Evolutionary conservation across 2,113 vertebrate species (phyloP).

Genomic region (Corythoichthys haematopterus): DNA sequence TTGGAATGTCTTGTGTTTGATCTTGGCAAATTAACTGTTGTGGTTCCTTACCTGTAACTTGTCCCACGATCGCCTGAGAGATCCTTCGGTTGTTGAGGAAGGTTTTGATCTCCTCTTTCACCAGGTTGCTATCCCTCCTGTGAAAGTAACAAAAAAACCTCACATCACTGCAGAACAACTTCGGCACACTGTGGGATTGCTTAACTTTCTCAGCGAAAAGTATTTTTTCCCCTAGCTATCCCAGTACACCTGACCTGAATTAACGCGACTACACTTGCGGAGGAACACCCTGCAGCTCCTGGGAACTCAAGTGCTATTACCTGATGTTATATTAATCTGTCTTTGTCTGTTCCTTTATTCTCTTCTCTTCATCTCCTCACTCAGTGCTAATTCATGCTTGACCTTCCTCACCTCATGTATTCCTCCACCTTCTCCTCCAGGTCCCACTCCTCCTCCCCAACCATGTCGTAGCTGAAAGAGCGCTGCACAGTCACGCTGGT

Average conservation of each 20-base stretch:
- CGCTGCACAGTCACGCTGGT: slow-evolving; percentile 66
- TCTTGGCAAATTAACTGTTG: background rate
- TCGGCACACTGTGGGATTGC: background rate
- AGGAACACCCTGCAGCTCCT: slow-evolving; percentile 53
- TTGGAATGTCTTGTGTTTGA: too few relatives aligned
- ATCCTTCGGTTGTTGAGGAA: slow-evolving; percentile 81
- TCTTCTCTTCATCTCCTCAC: slow-evolving; percentile 8
- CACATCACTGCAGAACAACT: background rate
- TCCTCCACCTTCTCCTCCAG: slow-evolving; percentile 81
- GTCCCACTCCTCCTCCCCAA: slow-evolving; percentile 79
- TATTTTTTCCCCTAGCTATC: slow-evolving; percentile 27
- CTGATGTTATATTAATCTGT: slow-evolving; percentile 60
- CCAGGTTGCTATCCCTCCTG: slow-evolving; percentile 80
- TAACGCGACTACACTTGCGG: slow-evolving; percentile 49
- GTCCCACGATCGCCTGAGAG: slow-evolving; percentile 80
- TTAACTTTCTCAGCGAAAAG: slow-evolving; percentile 46
- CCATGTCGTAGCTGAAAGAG: slow-evolving; percentile 74
- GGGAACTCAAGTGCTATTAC: slow-evolving; percentile 56
- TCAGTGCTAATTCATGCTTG: slow-evolving; percentile 6
- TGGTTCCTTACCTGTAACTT: slow-evolving; percentile 73
- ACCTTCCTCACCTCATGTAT: slow-evolving; percentile 76
- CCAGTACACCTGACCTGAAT: slow-evolving; percentile 67
- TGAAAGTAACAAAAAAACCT: slow-evolving; percentile 18
- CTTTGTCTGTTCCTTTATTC: slow-evolving; percentile 21
- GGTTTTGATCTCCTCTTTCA: slow-evolving; percentile 80